Base-by-base conservation (phyloP, 2,888 invertebrate genomes). In the Tortricodes alternella region DNA sequence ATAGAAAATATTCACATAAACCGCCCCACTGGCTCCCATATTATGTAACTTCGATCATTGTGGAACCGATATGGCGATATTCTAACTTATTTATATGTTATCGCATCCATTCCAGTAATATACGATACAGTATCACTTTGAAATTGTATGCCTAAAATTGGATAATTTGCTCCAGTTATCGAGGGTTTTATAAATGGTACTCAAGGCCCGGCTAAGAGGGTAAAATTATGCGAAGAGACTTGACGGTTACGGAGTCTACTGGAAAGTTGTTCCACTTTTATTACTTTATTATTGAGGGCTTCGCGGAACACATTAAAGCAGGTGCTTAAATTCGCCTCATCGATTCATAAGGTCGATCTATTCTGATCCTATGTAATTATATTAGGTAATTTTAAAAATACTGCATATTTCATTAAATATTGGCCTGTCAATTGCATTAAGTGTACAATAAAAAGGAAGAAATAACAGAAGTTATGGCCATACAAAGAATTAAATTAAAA, bases 1-100 rank as follows among this genome's bases (percentile, higher is more conserved):
- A 55, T 55, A 55, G 48, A 55, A 55, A 55, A 55, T 55, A 55
- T 55, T 55, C 55, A 49, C 55, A 49, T 55, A 55, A 55, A 55
- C 55, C 55, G 46, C 34, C 48, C 48, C 41, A 55, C 48, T 55
- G 55, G 32, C 48, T 49, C 41, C 52, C 46, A 35, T 53, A 55
- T 55, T 41, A 35, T 35, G 35, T 55, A 55, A 55, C 55, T 55
- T 55, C 41, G 48, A 49, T 35, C 55, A 48, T 55, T 55, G 55
- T 55, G 55, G 34, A 18, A 18, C 55, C 48, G 48, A 55, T 55
- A 55, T 35, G 2, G 44, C 48, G 19, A 49, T 49, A 49, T 55
- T 34, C 37, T 15, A 35, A 35, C 55, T 43, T 55, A 49, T 55
- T 55, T 55, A 43, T 53, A 46, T 32, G 38, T 53, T 53, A 46